Conservation (phyloP, 2,113 vertebrate species). For the Dasyprocta punctata region DNA sequence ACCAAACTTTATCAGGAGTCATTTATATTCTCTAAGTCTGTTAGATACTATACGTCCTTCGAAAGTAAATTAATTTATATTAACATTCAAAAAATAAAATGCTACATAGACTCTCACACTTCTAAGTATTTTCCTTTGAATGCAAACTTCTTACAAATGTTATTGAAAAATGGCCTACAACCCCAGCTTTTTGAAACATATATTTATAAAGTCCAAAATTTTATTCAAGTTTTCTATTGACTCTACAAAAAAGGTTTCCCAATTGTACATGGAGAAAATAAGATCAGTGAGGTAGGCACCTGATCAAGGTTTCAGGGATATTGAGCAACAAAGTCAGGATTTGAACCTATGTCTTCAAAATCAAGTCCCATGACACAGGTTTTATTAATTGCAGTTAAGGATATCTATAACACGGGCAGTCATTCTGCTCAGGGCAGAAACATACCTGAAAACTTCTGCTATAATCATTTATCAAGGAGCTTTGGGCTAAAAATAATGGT, state of each 20-base stretch:
- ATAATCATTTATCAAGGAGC: constrained; percentile 22
- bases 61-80: constrained; percentile 32
- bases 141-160: neutral
- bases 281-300: neutral
- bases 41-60: neutral
- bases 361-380: neutral
- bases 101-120: neutral
- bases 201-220: neutral
- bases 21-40: neutral
- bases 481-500: constrained; percentile 37
- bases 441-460: neutral
- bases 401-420: neutral
- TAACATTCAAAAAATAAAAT: neutral
- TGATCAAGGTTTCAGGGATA: neutral
- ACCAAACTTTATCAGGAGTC: neutral
- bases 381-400: constrained; percentile 37
- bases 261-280: neutral
- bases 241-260: neutral
- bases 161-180: constrained; percentile 30
- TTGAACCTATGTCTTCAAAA: constrained; percentile 33
- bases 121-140: constrained; percentile 12
- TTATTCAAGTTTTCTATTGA: neutral
- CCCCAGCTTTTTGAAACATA: neutral
- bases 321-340: neutral
- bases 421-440: constrained; percentile 10